A percentile compares a stretch with the other conserved stretches of the same genome.
phyloP scores from a whole-genome alignment of 2,113 vertebrate genomes.

The Anguilla rostrata region DNA sequence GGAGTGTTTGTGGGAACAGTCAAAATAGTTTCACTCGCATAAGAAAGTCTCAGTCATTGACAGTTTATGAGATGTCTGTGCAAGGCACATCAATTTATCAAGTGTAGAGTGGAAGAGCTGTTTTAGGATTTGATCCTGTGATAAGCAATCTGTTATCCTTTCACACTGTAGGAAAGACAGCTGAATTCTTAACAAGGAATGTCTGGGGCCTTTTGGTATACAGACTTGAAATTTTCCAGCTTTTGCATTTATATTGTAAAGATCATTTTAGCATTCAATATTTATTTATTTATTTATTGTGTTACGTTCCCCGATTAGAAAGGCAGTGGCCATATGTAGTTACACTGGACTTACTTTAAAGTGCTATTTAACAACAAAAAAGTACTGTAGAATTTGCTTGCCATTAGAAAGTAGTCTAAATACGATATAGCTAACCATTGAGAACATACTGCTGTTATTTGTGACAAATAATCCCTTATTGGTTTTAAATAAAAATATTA shows the following conservation, averaged over 20 bases:
- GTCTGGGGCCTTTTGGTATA: not conserved
- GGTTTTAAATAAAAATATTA: too few species aligned
- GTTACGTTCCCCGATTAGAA: too few species aligned
- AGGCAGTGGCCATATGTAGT: too few species aligned
- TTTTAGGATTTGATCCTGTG: constrained; percentile 24
- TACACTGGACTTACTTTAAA: too few species aligned
- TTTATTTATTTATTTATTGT: not conserved
- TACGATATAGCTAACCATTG: too few species aligned
- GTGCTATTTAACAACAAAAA: too few species aligned
- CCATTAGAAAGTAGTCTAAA: too few species aligned
- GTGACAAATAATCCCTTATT: too few species aligned
- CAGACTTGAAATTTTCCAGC: not conserved
- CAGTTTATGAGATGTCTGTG: not conserved
- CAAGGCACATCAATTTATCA: constrained; percentile 13
- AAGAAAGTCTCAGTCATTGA: constrained; percentile 11
- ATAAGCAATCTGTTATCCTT: constrained; percentile 18
- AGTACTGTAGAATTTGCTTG: too few species aligned
- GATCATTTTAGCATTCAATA: not conserved
- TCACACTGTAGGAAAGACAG: constrained; percentile 5
- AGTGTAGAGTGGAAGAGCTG: not conserved
- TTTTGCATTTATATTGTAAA: not conserved
- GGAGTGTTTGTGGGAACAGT: not conserved
- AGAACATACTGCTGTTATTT: too few species aligned
- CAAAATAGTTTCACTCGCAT: constrained; percentile 6
- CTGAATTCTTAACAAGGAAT: constrained; percentile 11